Evolutionary conservation across 2,797 vertebrate species (phyloP).

Genomic region (Peromyscus aztecus): DNA sequence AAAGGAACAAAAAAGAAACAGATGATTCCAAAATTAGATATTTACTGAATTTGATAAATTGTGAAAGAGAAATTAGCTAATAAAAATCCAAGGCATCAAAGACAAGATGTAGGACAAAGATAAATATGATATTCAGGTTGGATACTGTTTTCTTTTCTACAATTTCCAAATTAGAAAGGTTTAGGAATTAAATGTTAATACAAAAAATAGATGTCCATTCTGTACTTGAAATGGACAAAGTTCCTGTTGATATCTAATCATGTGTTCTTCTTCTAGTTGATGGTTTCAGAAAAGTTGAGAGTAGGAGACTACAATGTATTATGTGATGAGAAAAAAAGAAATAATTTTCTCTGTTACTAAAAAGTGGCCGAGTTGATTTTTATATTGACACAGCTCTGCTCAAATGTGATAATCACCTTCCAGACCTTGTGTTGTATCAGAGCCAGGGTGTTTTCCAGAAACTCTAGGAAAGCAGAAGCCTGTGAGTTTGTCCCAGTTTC

Average conservation of each 20-base stretch:
- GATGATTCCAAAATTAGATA: neutral
- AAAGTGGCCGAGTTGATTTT: neutral
- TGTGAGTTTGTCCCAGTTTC: no score
- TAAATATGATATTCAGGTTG: neutral
- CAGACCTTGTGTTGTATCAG: fast-evolving
- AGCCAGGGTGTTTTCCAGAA: neutral
- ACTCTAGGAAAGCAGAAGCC: neutral
- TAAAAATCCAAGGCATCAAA: neutral
- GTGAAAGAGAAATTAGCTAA: neutral
- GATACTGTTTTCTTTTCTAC: neutral
- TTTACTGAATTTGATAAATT: neutral
- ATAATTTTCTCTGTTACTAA: neutral
- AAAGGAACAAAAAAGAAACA: neutral
- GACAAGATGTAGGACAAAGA: neutral
- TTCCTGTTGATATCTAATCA: fast-evolving
- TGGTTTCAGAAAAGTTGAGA: neutral
- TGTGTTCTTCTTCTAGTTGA: neutral
- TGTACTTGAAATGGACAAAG: neutral
- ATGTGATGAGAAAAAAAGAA: neutral
- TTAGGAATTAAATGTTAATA: neutral
- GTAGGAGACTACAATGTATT: neutral
- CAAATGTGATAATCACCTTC: neutral
- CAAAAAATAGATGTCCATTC: neutral
- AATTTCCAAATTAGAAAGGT: neutral
- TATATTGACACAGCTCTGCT: fast-evolving